A percentile compares a stretch with the other conserved stretches of the same genome.
Conservation (phyloP, 2,113 vertebrate species). For the Elephantulus edwardii region DNA sequence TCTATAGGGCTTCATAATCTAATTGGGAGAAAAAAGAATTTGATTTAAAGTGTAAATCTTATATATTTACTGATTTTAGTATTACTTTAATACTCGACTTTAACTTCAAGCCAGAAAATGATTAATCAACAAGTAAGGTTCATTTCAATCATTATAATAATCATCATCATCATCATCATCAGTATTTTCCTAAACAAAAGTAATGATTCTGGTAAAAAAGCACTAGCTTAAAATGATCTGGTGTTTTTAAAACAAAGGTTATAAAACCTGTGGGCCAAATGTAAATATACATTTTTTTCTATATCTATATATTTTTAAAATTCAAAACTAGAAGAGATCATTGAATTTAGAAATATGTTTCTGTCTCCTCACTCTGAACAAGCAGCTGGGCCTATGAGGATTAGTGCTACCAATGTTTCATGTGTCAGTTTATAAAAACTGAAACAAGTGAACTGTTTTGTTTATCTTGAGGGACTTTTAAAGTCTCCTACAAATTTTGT, state of each 20-base stretch:
- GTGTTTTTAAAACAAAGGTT: no score
- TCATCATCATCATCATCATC: no score
- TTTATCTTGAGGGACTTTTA: not conserved
- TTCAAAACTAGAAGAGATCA: not conserved
- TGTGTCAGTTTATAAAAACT: not conserved
- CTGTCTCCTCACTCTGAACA: not conserved
- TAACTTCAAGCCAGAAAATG: constrained; percentile 37
- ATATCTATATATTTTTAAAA: not conserved
- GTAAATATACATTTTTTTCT: no score
- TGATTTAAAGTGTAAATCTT: constrained; percentile 37
- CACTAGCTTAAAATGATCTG: not conserved
- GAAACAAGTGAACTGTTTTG: constrained; percentile 25
- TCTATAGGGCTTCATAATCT: constrained; percentile 32
- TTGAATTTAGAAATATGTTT: not conserved
- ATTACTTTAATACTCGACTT: constrained; percentile 15
- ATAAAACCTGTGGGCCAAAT: not conserved
- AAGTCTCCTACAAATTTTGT: not conserved
- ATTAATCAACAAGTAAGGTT: not conserved
- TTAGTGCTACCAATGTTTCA: not conserved
- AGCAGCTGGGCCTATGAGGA: not conserved
- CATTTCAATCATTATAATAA: constrained; percentile 27
- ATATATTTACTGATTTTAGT: constrained; percentile 22
- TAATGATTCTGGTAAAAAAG: constrained; percentile 36
- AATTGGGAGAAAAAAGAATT: constrained; percentile 20
- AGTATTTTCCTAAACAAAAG: constrained; percentile 29